Evolutionary conservation across 2,888 invertebrate species (phyloP), one percentile per base, ranked within the genome.

Genomic region (Muscina levida): DNA sequence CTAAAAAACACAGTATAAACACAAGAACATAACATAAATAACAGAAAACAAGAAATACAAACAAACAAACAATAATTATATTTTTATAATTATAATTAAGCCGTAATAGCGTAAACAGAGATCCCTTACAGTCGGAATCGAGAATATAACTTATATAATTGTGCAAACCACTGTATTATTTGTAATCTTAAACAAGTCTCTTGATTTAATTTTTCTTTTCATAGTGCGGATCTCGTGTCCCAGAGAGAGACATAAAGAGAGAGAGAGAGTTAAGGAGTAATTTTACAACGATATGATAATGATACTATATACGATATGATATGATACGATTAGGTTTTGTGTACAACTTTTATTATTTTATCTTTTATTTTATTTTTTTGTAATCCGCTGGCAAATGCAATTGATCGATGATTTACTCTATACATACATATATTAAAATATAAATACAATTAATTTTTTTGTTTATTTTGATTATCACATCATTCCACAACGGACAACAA

Each of bases 81-180:
- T 62, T 66, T 72, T 85, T 85, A 85, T 85, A 85, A 84, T 81
- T 85, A 31, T 31, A 83, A 42, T 62, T 62, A 62, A 62, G 76
- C 48, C 42, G 56, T 73, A 42, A 56, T 71, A 44, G 51, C 59
- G 2, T 72, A 22, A n/a, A n/a, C n/a, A n/a, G n/a, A 31, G 24
- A 53, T 53, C 19, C 3, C 22, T 46, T 5, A 6, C 15, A 51
- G 10, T 22, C 51, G 4, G 53, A n/a, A 44, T 37, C 37, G 48
- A 19, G 48, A 39, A 72, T 22, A 53, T 31, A 31, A 31, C 8
- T 31, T 13, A 11, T 53, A 53, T 5, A 59, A 31, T 17, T 22
- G 11, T 22, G 51, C 19, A 51, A 8, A 0, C 53, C 53, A 53
- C 53, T 71, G 70, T 81, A 80, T 81, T 81, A 67, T 81, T 77